Conservation (phyloP, 2,113 vertebrate species). For the Aythya baeri region DNA sequence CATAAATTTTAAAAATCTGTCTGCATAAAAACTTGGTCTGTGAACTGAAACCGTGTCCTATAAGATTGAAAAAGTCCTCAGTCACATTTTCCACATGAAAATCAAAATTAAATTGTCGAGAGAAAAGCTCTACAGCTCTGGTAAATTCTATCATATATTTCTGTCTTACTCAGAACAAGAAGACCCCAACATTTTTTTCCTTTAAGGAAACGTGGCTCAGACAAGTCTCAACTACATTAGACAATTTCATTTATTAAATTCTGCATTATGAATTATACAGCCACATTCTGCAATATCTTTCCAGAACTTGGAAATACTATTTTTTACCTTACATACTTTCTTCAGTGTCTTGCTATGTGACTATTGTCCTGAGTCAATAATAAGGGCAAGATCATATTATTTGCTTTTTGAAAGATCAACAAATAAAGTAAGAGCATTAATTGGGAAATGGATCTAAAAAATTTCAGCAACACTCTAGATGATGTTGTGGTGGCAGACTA, state of each 20-base stretch:
- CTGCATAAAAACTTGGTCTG: conserved; percentile 94
- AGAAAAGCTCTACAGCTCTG: not conserved
- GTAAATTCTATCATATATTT: not conserved
- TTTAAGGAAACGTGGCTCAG: not conserved
- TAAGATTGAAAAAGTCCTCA: conserved; percentile 46
- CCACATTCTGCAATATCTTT: not conserved
- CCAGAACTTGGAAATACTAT: not conserved
- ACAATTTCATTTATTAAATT: not conserved
- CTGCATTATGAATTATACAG: not conserved
- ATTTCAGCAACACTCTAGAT: not conserved
- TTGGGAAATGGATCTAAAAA: not conserved
- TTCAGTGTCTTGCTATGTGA: not conserved
- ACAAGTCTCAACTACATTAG: too few species aligned
- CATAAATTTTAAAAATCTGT: conserved; percentile 98
- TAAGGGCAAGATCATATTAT: not conserved
- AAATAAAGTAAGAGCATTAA: not conserved
- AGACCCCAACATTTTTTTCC: not conserved
- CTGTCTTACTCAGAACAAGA: not conserved
- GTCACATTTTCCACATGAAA: not conserved
- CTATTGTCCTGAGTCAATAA: not conserved
- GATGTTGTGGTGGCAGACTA: not conserved
- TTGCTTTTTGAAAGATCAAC: not conserved
- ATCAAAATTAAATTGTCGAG: not conserved
- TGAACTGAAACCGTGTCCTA: conserved; percentile 97
- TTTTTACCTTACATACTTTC: not conserved